These are phyloP conservation scores for Troides helena DNA, from an alignment of 2,888 invertebrate genomes.

Conservation along the genomic window DNA sequence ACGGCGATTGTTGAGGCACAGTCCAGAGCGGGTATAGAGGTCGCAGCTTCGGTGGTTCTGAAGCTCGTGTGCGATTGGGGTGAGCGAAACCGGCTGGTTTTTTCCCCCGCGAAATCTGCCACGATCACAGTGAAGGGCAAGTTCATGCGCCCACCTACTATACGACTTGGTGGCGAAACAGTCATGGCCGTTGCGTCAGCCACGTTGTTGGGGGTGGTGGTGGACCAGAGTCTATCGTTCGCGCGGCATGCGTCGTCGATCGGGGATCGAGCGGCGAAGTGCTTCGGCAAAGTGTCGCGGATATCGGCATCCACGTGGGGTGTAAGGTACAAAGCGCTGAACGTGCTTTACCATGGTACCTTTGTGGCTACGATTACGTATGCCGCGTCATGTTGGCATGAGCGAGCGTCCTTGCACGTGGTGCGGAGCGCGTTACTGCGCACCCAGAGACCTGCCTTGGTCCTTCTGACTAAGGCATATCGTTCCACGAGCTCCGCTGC, in stretches of 20 bases:
- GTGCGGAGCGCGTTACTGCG: too few species aligned
- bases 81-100: not conserved
- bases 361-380: too few species aligned
- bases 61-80: not conserved
- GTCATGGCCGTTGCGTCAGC: not conserved
- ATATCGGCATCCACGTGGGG: too few species aligned
- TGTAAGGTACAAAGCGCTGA: too few species aligned
- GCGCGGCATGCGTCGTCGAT: not conserved
- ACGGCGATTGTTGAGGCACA: not conserved
- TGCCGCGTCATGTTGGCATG: too few species aligned
- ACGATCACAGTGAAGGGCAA: not conserved
- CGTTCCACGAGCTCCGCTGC: too few species aligned
- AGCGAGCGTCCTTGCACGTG: too few species aligned
- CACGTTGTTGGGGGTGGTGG: not conserved
- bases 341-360: too few species aligned
- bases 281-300: not conserved
- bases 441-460: too few species aligned
- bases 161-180: not conserved
- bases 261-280: not conserved
- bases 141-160: not conserved
- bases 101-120: not conserved
- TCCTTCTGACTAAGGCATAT: too few species aligned
- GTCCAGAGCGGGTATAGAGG: too few species aligned
- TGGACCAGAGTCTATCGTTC: not conserved
- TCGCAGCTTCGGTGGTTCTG: not conserved